These are phyloP conservation scores for Lepus oiostolus DNA, from an alignment of 2,797 vertebrate genomes.

Conservation along the genomic window DNA sequence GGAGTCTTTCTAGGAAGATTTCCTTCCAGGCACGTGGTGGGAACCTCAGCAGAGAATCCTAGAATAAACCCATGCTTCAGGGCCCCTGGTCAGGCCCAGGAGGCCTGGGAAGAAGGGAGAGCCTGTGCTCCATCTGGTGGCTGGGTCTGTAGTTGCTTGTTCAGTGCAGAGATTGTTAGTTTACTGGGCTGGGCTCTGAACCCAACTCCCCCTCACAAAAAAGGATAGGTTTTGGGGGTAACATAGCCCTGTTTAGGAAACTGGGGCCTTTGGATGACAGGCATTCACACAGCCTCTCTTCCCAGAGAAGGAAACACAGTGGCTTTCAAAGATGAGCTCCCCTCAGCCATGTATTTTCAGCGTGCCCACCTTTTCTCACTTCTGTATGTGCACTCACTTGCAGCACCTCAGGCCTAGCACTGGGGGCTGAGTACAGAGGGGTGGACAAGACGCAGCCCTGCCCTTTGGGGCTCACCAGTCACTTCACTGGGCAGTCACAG, in stretches of 20 bases:
- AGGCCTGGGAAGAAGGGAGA: neutral
- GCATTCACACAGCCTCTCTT: neutral
- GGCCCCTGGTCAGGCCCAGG: neutral
- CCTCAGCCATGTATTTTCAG: neutral
- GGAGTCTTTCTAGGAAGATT: neutral
- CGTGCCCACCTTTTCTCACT: neutral
- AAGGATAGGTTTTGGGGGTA: neutral
- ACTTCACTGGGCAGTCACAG: neutral
- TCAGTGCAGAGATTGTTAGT: neutral
- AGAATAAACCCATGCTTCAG: neutral
- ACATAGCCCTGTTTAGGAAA: neutral
- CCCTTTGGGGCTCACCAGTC: neutral
- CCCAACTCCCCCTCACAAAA: neutral
- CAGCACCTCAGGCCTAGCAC: neutral
- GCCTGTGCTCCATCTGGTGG: neutral
- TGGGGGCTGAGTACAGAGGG: neutral
- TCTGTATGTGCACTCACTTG: neutral
- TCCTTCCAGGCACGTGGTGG: neutral
- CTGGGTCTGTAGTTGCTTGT: neutral
- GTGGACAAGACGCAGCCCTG: neutral
- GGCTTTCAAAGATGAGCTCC: neutral
- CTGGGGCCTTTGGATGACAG: neutral
- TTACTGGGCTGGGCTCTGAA: neutral
- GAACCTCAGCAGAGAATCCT: neutral
- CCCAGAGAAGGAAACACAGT: neutral